Evolutionary conservation across 2,888 invertebrate genomes (phyloP), one percentile per base, ranked within the genome.

Genomic region (Melipona bicolor): DNA sequence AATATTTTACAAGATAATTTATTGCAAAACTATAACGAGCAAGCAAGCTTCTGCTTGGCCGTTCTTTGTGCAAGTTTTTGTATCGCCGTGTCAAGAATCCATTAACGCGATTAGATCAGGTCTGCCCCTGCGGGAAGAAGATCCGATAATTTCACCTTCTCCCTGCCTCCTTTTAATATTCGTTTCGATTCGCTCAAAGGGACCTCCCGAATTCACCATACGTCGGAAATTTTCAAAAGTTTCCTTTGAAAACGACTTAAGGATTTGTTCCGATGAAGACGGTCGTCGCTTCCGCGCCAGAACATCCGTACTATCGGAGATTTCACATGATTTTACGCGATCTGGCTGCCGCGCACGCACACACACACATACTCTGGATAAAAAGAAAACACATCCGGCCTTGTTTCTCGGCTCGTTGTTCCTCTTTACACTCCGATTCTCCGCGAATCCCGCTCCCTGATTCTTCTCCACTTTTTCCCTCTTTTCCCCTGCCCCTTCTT

Each of bases 21-120:
- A 32, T 32, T 32, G 4, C 32, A 32, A 4, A 32, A 4, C 0
- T 32, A 4, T 32, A 4, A 32, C 32, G 4, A 32, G 4, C 4
- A 32, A 32, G 32, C 4, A 21, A 24, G 56, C 77, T 52, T 70
- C 77, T 77, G 80, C 70, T 74, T 43, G 68, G 52, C 27, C 43
- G 43, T 52, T 68, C n/a, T 82, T 69, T 72, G 73, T 72, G 17
- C 61, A 80, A 80, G 54, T 88, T 80, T 83, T 78, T 86, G 70
- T 76, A 77, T 83, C 78, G 76, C 74, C 43, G 68, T 87, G 79
- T 43, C 9, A 43, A 9, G 9, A 43, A 43, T 43, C 43, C n/a
- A 59, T 59, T 87, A 88, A 88, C 73, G 77, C 59, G 87, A 88
- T 87, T 87, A 87, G 77, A 80, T 24, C 62, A 59, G 2, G n/a